A percentile compares a stretch with the other conserved stretches of the same genome.
Evolutionary conservation across 2,888 invertebrate species (phyloP).

Genomic region (Hirtodrosophila alboralis): DNA sequence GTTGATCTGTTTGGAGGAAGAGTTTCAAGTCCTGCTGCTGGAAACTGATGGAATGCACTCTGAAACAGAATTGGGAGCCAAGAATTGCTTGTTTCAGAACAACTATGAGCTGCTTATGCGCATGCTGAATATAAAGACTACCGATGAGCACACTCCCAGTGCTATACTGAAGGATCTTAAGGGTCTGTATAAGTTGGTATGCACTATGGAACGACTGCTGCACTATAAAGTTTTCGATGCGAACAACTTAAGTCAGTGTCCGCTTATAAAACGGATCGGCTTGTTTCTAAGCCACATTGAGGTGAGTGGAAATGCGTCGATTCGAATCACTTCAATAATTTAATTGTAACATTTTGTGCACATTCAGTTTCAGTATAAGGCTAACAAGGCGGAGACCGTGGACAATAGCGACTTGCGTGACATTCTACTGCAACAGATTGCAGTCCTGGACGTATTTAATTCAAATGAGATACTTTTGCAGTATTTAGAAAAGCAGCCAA

Average conservation of each 20-base stretch:
- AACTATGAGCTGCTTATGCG: conserved; percentile 81
- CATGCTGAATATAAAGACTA: conserved; percentile 66
- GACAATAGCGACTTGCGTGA: conserved; percentile 67
- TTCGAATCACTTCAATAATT: no score
- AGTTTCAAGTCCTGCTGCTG: conserved; percentile 27
- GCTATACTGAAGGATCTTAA: conserved; percentile 68
- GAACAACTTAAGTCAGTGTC: conserved; percentile 65
- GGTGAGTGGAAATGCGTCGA: conserved; percentile 42
- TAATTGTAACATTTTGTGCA: background rate
- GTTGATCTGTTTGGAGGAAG: conserved; percentile 68
- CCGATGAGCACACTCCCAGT: conserved; percentile 51
- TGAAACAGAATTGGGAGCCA: conserved; percentile 3
- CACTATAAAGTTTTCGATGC: conserved; percentile 73
- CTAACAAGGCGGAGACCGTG: conserved; percentile 42
- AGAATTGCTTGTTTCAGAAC: conserved; percentile 77
- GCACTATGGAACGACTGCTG: conserved; percentile 70
- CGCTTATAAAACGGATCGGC: conserved; percentile 81
- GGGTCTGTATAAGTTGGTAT: conserved; percentile 63
- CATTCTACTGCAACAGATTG: conserved; percentile 64
- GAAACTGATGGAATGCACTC: background rate
- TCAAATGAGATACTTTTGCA: conserved; percentile 55
- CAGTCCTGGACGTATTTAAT: conserved; percentile 65
- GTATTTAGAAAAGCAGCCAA: conserved; percentile 73
- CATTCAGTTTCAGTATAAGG: conserved; percentile 75
- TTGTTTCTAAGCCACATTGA: conserved; percentile 81